Base-by-base conservation (phyloP, 2,888 invertebrate species). In the Cecidostiba fungosa region DNA sequence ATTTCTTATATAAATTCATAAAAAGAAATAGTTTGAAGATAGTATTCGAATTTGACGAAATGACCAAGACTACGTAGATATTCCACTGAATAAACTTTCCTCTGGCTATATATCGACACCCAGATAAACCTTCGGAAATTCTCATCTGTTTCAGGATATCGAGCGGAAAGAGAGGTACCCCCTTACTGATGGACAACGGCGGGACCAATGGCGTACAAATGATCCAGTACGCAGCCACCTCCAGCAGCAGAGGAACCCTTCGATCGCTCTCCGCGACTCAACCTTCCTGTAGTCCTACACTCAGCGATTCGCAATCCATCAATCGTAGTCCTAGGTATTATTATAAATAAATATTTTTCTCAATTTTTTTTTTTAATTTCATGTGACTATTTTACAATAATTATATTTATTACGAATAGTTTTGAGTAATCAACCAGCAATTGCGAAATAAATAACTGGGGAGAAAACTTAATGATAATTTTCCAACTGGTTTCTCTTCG, bases 161-260 rank as follows among this genome's bases (percentile, higher is more conserved):
- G 29, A 23, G 26, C 39, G 81, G 80, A 5, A 87, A 87, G 8
- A 74, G 81, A 43, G 82, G 70, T 3, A 43, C 87, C 0, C 54
- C 85, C 1, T 19, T 87, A 6, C 36, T 85, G 14, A 81, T 80
- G 39, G 87, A 87, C 8, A 82, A 83, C 54, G 80, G 77, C 10
- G 72, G 73, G 8, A 92, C 90, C 84, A 93, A 92, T 85, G 94
- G 94, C 16, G 95, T 95, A 47, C 95, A 95, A 93, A 95, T 95
- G 94, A 95, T 95, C 5, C 95, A 96, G 90, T 95, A 95, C 89
- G 95, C 95, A 23, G 94, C 94, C 19, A 94, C 94, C 19, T 66
- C 83, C 8, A 94, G 95, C 85, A 95, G 95, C 10, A 94, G 95
- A 32, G 95, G 95, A 77, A 95, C 95, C 10, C 91, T 96, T 19